Base-by-base conservation (phyloP, 2,888 invertebrate genomes). In the Incurvaria masculella region DNA sequence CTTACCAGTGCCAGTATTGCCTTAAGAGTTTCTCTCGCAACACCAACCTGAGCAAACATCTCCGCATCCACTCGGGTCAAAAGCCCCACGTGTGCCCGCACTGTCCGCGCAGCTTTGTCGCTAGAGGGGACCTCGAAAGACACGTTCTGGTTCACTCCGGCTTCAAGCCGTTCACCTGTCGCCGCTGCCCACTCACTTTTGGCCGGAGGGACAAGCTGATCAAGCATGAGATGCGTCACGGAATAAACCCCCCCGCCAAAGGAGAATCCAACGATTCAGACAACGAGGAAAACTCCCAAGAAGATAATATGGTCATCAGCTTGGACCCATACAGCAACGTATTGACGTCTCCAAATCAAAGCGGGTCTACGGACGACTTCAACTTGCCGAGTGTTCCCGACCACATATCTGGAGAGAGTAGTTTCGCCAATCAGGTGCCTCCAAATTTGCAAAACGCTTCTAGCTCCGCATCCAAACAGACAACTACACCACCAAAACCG, bases 21-120 rank as follows among this genome's bases (percentile, higher is more conserved):
- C 76, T 81, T 27, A 89, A 89, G 65, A 86, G 86, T 48, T 89
- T 89, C 61, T 88, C 88, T 4, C 74, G 89, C 20, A 89, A 88
- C 56, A 88, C 88, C n/a, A 88, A 88, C 65, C 71, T 88, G 39
- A 87, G 87, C 49, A 88, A 88, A 62, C 88, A 88, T 62, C 79
- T 88, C 59, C 79, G 87, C 48, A 87, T 87, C 42, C 88, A 88
- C 66, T 84, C 84, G 27, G 85, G 87, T 1, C 80, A 84, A 18
- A 87, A 86, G 57, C 87, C 88, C 1, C 86, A 86, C 63, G 86
- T 87, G 1, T 89, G 89, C 59, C 83, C 83, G 21, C 78, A 84
- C 49, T 89, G 89, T 57, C 87, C 88, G 1, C 82, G 87, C 54
- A 87, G 87, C 45, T 89, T 89, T 69, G 84, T 85, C 45, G 85